Base-by-base conservation (phyloP, 1,140 invertebrate genomes). In the Macrobrachium rosenbergii region DNA sequence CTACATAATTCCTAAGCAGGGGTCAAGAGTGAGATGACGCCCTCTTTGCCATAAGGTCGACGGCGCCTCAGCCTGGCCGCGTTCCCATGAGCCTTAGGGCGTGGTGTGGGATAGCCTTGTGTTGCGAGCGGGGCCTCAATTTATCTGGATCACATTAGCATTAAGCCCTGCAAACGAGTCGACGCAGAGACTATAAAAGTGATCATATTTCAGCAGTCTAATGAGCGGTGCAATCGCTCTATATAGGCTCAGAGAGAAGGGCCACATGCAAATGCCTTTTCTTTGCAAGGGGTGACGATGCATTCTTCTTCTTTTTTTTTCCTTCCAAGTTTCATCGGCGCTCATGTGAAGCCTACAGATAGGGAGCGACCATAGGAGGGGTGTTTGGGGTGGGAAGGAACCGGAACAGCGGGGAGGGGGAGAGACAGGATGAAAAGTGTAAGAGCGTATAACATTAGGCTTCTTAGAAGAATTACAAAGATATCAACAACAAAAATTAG, bases 131-230 rank as follows among this genome's bases (percentile, higher is more conserved):
- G 37, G 64, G 84, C 78, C 63, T 87, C 84, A 87, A 87, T 87
- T 87, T 87, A 87, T 87, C 84, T 87, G 84, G 84, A 87, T 87
- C 84, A 87, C 84, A 87, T 87, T 87, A 87, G 78, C 84, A 87
- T 81, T 87, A 87, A 87, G 84, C 84, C 84, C 73, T 87, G 84
- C 84, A 87, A 87, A 87, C 84, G 84, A 87, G 84, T 87, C 84
- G 73, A 87, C 84, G 72, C 78, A 59, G 43, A 67, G 84, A 73
- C 84, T 87, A 87, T 87, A 87, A 87, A 87, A 87, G 69, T 87
- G 84, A 87, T 87, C 84, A 87, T 87, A 87, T 87, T 87, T 87
- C 84, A 87, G 78, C 64, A 73, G 84, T 75, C 84, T 87, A 87
- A 87, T 87, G 84, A 87, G 84, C 84, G 78, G 79, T 87, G 84